Conservation (phyloP, 2,888 invertebrate species). For the Chrysodeixis includens region DNA sequence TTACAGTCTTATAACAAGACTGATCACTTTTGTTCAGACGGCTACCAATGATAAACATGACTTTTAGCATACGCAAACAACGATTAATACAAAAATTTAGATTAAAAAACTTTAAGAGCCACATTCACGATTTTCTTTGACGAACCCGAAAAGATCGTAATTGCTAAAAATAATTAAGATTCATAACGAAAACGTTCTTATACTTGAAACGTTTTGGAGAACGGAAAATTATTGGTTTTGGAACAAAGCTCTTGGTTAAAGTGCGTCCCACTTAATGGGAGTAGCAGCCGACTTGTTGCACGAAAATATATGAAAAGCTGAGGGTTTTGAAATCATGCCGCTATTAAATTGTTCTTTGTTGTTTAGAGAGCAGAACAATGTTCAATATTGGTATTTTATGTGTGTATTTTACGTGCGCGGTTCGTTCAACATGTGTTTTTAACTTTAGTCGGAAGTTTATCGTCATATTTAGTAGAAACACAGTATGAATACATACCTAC, state of each 20-base stretch:
- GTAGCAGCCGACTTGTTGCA: constrained; percentile 22
- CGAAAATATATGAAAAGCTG: constrained; percentile 8
- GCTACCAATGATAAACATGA: too few species aligned
- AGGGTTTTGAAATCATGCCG: neutral
- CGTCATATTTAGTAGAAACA: too few species aligned
- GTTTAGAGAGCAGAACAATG: neutral
- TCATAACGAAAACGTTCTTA: constrained; percentile 4
- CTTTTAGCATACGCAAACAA: neutral
- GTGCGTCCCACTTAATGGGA: neutral
- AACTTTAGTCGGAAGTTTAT: neutral
- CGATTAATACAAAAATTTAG: neutral
- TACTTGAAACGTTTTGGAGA: constrained; percentile 1
- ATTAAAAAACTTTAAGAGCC: neutral
- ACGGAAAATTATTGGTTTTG: constrained; percentile 10
- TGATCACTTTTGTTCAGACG: too few species aligned
- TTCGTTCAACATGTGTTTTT: neutral
- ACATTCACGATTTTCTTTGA: neutral
- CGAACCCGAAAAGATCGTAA: neutral
- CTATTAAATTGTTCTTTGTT: constrained; percentile 9
- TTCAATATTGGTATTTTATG: constrained; percentile 3
- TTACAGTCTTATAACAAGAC: too few species aligned
- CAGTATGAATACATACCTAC: too few species aligned
- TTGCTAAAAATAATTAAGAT: constrained; percentile 4
- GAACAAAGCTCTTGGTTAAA: constrained; percentile 10
- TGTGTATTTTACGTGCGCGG: neutral